Base-by-base conservation (phyloP, 1,140 invertebrate genomes). In the Papilio dardanus region DNA sequence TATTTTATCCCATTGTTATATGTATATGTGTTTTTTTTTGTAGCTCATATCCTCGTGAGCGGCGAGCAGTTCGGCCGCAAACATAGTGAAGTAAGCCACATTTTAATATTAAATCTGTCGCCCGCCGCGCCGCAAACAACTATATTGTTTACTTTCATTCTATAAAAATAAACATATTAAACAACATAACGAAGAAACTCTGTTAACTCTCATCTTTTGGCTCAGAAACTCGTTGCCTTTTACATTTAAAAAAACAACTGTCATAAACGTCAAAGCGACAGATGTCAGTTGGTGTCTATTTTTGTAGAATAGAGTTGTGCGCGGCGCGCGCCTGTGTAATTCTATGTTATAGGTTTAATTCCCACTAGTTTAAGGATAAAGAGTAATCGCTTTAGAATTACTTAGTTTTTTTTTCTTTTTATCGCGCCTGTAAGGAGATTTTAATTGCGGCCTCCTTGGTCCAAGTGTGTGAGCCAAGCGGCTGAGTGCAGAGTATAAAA, bases 11-110 rank as follows among this genome's bases (percentile, higher is more conserved):
- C n/a, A n/a, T n/a, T n/a, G n/a, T n/a, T n/a, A n/a, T n/a, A n/a
- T n/a, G n/a, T n/a, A n/a, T n/a, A n/a, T n/a, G n/a, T 74, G 65
- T 73, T 2, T 77, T 31, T 67, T 24, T 85, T 82, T 82, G 4
- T 90, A 92, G 91, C 90, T 92, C 86, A 92, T 92, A 88, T 92
- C 91, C 82, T 92, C 91, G 91, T 92, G 91, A 92, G 91, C 90
- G 81, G 86, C 86, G 87, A 86, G 76, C 79, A 77, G 50, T 75
- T 86, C 89, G 88, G 90, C 88, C 89, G 86, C 86, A 88, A 80
- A 79, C 74, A 82, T 77, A 86, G 86, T 85, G 76, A 83, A 90
- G 87, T 88, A 90, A 90, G 90, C 83, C 77, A 85, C 88, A 87
- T 84, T 83, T 85, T 84, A 87, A 85, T 81, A 77, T 85, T 89